These are phyloP conservation scores for Falco naumanni DNA, from an alignment of 2,797 vertebrate genomes.

Conservation along the genomic window DNA sequence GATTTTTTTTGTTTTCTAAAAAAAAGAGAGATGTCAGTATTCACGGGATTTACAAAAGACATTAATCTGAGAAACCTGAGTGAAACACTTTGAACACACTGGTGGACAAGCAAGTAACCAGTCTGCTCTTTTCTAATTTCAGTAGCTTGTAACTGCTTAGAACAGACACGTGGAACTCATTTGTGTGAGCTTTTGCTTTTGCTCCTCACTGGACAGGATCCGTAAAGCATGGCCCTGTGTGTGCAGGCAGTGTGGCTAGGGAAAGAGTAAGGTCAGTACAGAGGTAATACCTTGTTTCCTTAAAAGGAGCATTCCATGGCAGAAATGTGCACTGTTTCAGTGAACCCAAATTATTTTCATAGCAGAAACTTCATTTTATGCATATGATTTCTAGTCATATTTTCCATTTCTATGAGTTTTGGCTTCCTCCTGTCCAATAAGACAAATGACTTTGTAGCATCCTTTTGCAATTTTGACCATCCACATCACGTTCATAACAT, in stretches of 20 bases:
- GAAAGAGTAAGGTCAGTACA: constrained; percentile 44
- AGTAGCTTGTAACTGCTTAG: constrained; percentile 24
- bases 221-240: constrained; percentile 39
- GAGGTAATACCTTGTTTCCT: constrained; percentile 67
- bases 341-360: constrained; percentile 15
- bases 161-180: not conserved
- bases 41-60: constrained; percentile 62
- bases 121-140: constrained; percentile 20
- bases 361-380: constrained; percentile 23
- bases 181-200: not conserved
- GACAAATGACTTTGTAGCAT: constrained; percentile 90
- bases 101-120: constrained; percentile 12
- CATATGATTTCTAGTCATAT: constrained; percentile 78
- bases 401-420: constrained; percentile 89
- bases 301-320: constrained; percentile 47
- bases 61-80: constrained; percentile 71
- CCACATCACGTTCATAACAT: constrained; percentile 98
- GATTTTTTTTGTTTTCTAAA: not conserved
- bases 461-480: constrained; percentile 96
- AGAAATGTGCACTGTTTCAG: constrained; percentile 62
- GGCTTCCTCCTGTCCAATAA: constrained; percentile 78
- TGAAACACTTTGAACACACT: constrained; percentile 59
- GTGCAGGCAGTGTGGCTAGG: constrained; percentile 63
- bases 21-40: constrained; percentile 40
- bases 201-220: constrained; percentile 36